Conservation (phyloP, 2,113 vertebrate genomes). For the Oryzias melastigma region DNA sequence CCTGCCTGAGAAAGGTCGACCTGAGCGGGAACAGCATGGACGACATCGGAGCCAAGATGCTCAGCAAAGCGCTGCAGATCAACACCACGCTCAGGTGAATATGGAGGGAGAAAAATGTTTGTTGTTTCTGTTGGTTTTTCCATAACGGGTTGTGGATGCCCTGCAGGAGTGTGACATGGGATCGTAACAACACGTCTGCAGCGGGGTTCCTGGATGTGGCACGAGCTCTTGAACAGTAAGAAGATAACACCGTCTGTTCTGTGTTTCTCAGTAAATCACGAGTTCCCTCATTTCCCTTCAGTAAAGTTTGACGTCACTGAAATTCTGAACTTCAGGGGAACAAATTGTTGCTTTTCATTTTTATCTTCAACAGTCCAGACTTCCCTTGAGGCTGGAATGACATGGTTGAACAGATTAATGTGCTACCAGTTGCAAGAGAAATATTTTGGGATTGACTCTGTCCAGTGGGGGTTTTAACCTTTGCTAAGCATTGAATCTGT, state of each 20-base stretch:
- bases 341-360: constrained; percentile 48
- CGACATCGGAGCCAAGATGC: constrained; percentile 89
- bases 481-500: constrained; percentile 40
- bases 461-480: constrained; percentile 53
- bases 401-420: constrained; percentile 59
- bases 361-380: constrained; percentile 54
- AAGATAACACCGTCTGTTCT: constrained; percentile 4
- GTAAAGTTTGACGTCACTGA: constrained; percentile 1
- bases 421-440: constrained; percentile 37
- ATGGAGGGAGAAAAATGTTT: not conserved
- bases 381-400: constrained; percentile 45
- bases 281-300: not conserved
- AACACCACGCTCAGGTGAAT: constrained; percentile 72
- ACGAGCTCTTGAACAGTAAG: constrained; percentile 88
- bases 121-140: not conserved
- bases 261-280: not conserved
- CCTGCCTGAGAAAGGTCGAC: constrained; percentile 85
- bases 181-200: constrained; percentile 85
- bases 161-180: constrained; percentile 87
- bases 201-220: constrained; percentile 87
- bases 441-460: constrained; percentile 50
- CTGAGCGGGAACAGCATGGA: constrained; percentile 88
- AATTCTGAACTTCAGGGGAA: constrained; percentile 19
- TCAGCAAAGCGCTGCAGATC: constrained; percentile 86
- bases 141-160: constrained; percentile 6